Evolutionary conservation across 2,888 invertebrate species (phyloP), one percentile per base, ranked within the genome.

Genomic region (Anoplius nigerrimus): DNA sequence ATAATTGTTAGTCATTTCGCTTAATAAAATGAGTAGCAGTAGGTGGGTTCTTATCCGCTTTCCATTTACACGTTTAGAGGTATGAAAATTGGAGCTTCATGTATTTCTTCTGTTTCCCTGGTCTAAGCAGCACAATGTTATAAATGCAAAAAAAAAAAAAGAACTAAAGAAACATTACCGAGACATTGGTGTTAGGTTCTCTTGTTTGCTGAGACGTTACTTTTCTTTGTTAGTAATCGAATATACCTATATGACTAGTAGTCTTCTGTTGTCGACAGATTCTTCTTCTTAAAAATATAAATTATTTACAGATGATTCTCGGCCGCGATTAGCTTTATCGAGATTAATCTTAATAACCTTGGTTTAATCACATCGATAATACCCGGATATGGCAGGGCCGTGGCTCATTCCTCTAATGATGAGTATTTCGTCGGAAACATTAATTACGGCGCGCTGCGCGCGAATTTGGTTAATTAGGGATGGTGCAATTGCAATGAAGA

Each of bases 231-330:
- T 85, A 86, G 84, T 85, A 86, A 83, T 88, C 85, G 82, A 88
- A 86, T 87, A 88, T 86, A 87, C 79, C 83, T 87, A 87, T 85
- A 82, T 88, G 88, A 88, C 88, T 88, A 88, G n/a, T n/a, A n/a
- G 88, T 87, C 84, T 82, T 84, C 84, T 84, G 86, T n/a, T 84
- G 77, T 84, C 75, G 78, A 86, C 85, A 86, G 86, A 86, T 84
- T 79, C 34, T 34, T 24, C 24, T 80, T 87, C 88, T 88, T 88
- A 88, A 88, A 88, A 88, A 88, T 88, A 88, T 87, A 88, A 87
- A 87, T 84, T 88, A 88, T 88, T 85, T 88, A 88, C 88, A 88
- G 11, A 85, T 82, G 84, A 87, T 87, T 84, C 84, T 72, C 77
- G 82, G 34, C 11, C 34, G 34, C 34, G 34, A 5, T 82, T 83